A percentile compares a stretch with the other conserved stretches of the same genome.
Conservation (phyloP, 1,140 invertebrate genomes). For the Aphidius ervi region DNA sequence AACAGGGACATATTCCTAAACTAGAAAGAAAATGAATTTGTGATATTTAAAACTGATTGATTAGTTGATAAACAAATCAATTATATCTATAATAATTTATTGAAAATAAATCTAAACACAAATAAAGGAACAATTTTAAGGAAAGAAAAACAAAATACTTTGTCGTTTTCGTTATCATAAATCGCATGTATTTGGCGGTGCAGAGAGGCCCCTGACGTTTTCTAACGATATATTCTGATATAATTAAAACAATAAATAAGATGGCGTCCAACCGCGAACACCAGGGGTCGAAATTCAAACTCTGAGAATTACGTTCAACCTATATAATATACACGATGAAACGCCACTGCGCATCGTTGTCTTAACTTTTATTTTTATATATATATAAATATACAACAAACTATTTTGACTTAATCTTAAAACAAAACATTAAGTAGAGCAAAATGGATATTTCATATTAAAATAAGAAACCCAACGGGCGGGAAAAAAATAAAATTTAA, state of each 20-base stretch:
- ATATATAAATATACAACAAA: conserved; percentile 1
- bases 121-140: conserved; percentile 18
- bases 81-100: neutral
- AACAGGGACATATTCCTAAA: conserved; percentile 7
- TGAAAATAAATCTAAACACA: conserved; percentile 8
- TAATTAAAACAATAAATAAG: conserved; percentile 58
- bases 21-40: conserved; percentile 10
- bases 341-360: neutral
- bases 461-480: neutral
- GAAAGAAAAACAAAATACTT: conserved; percentile 20
- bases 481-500: too few species aligned
- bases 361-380: conserved; percentile 7
- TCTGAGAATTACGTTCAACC: conserved; percentile 29
- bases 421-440: neutral
- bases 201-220: conserved; percentile 43
- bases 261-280: conserved; percentile 51
- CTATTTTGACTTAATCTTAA: neutral
- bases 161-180: conserved; percentile 41
- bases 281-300: conserved; percentile 44
- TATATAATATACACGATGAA: conserved; percentile 13
- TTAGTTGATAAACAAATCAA: too few species aligned
- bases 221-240: conserved; percentile 56
- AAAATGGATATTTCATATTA: neutral
- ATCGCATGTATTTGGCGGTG: conserved; percentile 51
- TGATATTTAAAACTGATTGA: too few species aligned